Percentiles rank a stretch among this genome's conserved stretches.
These are phyloP conservation scores for Listronotus oregonensis DNA, from an alignment of 1,140 invertebrate genomes.

Conservation along the genomic window DNA sequence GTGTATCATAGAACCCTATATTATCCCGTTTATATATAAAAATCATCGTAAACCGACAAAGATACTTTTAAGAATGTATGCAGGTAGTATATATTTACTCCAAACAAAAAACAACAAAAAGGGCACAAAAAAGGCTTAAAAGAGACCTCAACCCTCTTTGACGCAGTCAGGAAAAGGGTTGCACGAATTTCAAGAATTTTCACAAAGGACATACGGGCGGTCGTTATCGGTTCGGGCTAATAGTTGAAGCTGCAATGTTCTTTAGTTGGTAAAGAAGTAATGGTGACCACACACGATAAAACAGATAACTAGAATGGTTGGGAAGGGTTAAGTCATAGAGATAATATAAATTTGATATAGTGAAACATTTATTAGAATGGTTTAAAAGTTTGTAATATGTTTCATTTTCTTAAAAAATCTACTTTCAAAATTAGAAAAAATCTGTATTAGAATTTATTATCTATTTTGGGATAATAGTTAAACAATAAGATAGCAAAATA, in stretches of 20 bases:
- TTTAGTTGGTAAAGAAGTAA: constrained; percentile 10
- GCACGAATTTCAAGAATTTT: constrained; percentile 29
- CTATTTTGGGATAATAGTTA: too few species aligned
- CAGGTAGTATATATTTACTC: constrained; percentile 6
- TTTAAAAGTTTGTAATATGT: too few species aligned
- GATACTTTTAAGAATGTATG: constrained; percentile 3
- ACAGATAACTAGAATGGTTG: not conserved
- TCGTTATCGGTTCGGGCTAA: constrained; percentile 24
- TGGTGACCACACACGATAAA: constrained; percentile 2
- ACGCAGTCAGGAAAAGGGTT: constrained; percentile 22
- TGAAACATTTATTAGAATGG: too few species aligned
- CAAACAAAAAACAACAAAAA: not conserved
- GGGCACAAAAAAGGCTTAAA: constrained; percentile 20
- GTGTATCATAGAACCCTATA: too few species aligned
- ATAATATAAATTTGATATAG: too few species aligned
- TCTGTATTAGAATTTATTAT: too few species aligned
- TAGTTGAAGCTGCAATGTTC: constrained; percentile 21
- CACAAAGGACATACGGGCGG: constrained; percentile 29
- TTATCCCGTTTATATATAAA: not conserved
- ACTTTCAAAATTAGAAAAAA: too few species aligned
- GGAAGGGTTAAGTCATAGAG: too few species aligned
- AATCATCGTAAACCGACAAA: not conserved
- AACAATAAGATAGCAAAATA: too few species aligned
- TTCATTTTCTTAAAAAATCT: too few species aligned
- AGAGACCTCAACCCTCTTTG: constrained; percentile 22